These are phyloP conservation scores for Ryuthela nishihirai DNA, from an alignment of 2,888 invertebrate genomes.

Conservation along the genomic window DNA sequence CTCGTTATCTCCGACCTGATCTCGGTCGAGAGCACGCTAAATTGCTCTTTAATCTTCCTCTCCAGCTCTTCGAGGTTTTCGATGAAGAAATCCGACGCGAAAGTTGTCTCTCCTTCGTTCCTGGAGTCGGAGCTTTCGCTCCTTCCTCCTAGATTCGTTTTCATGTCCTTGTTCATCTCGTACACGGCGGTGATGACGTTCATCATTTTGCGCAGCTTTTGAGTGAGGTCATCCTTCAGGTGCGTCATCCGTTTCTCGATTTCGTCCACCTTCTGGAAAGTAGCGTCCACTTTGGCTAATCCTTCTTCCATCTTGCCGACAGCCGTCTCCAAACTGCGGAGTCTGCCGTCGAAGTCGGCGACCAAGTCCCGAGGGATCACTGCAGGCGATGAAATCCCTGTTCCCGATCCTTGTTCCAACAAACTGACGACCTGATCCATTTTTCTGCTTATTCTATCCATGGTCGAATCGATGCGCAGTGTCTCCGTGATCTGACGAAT, in stretches of 20 bases:
- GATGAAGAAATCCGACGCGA: constrained; percentile 19
- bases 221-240: constrained; percentile 27
- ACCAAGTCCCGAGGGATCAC: background rate
- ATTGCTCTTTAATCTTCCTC: constrained; percentile 35
- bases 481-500: constrained; percentile 21
- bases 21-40: constrained; percentile 23
- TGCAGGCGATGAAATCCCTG: background rate
- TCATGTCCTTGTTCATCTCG: constrained; percentile 36
- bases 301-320: constrained; percentile 8
- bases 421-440: constrained; percentile 15
- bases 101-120: background rate
- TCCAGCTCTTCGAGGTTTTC: constrained; percentile 35
- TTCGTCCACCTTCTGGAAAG: constrained; percentile 15
- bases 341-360: background rate
- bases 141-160: constrained; percentile 2
- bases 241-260: constrained; percentile 23
- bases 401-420: constrained; percentile 4
- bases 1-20: constrained; percentile 20
- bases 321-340: constrained; percentile 6
- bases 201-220: constrained; percentile 32
- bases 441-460: constrained; percentile 22
- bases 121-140: background rate
- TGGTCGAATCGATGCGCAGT: constrained; percentile 20
- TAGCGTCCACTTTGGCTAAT: constrained; percentile 12
- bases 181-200: constrained; percentile 32